These are phyloP conservation scores for Machimus atricapillus DNA, from an alignment of 2,888 invertebrate genomes.

Conservation along the genomic window DNA sequence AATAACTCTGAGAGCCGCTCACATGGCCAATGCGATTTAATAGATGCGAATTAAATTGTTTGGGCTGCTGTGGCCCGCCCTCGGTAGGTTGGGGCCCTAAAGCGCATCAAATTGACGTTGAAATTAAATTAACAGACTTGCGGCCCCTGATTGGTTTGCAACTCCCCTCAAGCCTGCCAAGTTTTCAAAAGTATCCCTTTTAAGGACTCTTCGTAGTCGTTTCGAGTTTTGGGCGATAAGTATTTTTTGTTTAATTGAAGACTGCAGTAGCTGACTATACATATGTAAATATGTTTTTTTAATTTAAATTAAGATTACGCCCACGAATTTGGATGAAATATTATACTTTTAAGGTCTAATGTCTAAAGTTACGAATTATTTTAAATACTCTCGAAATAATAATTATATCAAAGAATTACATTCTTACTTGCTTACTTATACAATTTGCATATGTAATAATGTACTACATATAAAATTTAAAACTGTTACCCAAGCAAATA, in stretches of 20 bases:
- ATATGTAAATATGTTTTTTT: background rate
- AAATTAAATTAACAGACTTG: slow-evolving; percentile 13
- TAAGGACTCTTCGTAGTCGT: background rate
- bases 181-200: background rate
- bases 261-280: background rate
- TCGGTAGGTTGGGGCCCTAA: background rate
- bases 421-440: too few relatives aligned
- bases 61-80: background rate
- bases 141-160: background rate
- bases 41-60: slow-evolving; percentile 30
- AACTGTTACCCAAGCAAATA: too few relatives aligned
- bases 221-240: background rate
- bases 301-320: background rate
- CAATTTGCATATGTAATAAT: too few relatives aligned
- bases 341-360: background rate
- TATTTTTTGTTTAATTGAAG: background rate
- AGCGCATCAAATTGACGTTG: background rate
- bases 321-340: background rate
- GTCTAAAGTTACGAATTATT: too few relatives aligned
- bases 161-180: background rate
- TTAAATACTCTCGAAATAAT: too few relatives aligned
- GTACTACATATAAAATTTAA: too few relatives aligned
- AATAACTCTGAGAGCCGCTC: slow-evolving; percentile 11
- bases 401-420: too few relatives aligned
- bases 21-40: slow-evolving; percentile 30